Base-by-base conservation (phyloP, 2,888 invertebrate species). In the Drosophila rubida region DNA sequence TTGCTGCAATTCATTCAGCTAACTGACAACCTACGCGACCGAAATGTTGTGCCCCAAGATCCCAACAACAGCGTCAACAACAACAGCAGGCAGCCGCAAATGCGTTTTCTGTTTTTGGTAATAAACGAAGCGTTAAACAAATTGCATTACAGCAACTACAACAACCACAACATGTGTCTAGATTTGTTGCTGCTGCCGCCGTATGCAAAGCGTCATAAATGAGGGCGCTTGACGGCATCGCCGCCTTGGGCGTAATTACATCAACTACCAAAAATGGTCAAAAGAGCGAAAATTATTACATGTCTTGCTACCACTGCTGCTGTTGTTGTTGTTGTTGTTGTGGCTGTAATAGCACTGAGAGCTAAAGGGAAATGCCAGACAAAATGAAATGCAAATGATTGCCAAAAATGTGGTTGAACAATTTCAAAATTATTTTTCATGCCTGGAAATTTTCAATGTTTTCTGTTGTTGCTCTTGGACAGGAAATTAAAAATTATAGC, bases 61-160 rank as follows among this genome's bases (percentile, higher is more conserved):
- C 16, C 37, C 51, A 57, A 46, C 25, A n/a, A 2, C 41, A 3
- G 8, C 45, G 41, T 48, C 45, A 25, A 45, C 14, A 16, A 55
- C 46, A 37, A 19, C 19, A 2, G 3, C 2, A 19, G 23, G 2
- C 32, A 37, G 53, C 39, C 61, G 64, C 65, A 61, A 82, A 76
- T 80, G 78, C 61, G 68, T 62, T 76, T 77, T 77, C 86, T 87
- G 74, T 81, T 87, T 85, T 75, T 76, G 87, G 80, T 82, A 85
- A 88, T 88, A 85, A 85, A 85, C 85, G 85, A 85, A 85, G 85
- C 85, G 85, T 85, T 88, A 88, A 85, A 87, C 89, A 85, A 88
- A 88, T 88, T 85, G 89, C 89, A 88, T 77, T 85, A 85, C 80
- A 84, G 57, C 84, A 79, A 70, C 66, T 41, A 57, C 61, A 45